Conservation (phyloP, 2,888 invertebrate genomes). For the Morpho achilles region DNA sequence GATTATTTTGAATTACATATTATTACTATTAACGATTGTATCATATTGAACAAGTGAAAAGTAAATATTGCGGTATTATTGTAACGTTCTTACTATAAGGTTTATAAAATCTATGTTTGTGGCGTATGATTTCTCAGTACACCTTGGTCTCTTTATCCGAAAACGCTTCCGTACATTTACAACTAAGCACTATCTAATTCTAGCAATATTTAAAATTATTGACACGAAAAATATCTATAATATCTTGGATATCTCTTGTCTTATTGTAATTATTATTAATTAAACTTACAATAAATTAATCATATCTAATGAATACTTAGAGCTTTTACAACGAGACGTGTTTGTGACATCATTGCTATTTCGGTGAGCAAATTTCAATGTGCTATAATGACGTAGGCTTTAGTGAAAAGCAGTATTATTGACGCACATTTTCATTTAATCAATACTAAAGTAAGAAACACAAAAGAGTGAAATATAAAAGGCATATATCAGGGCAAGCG, state of each 20-base stretch:
- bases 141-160: slow-evolving; percentile 54
- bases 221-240: slow-evolving; percentile 56
- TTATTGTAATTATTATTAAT: slow-evolving; percentile 35
- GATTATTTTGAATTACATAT: too few relatives aligned
- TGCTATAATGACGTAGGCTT: slow-evolving; percentile 1
- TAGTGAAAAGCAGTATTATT: neutral
- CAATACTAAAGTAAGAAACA: too few relatives aligned
- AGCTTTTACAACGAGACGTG: slow-evolving; percentile 52
- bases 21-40: too few relatives aligned
- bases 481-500: too few relatives aligned
- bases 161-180: slow-evolving; percentile 49
- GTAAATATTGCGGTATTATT: too few relatives aligned
- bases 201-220: slow-evolving; percentile 46
- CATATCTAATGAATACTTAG: slow-evolving; percentile 74
- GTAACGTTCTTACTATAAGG: neutral
- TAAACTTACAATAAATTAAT: slow-evolving; percentile 70
- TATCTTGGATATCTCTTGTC: slow-evolving; percentile 75
- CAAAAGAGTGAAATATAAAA: too few relatives aligned
- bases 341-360: slow-evolving; percentile 52
- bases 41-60: too few relatives aligned
- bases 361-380: slow-evolving; percentile 58
- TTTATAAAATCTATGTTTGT: neutral
- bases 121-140: slow-evolving; percentile 2
- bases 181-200: slow-evolving; percentile 54
- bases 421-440: too few relatives aligned